Evolutionary conservation across 2,797 vertebrate genomes (phyloP).

Genomic region (Hoplostethus mediterraneus): DNA sequence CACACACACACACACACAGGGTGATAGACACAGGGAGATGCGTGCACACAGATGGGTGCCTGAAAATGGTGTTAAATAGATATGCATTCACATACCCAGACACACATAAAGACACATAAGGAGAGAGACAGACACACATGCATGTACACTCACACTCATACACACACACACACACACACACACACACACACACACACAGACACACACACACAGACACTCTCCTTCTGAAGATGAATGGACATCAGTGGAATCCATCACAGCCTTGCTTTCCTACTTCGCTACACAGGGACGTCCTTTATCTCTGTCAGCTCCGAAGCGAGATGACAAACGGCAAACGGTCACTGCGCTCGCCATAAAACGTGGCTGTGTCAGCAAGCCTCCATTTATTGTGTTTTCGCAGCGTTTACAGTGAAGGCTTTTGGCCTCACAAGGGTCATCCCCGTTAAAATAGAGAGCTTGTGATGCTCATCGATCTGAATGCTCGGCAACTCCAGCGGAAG

Average conservation of each 20-base stretch:
- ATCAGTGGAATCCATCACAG: constrained; percentile 34
- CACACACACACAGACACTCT: neutral
- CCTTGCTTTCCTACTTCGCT: constrained; percentile 42
- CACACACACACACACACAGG: neutral
- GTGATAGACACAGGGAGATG: neutral
- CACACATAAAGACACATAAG: neutral
- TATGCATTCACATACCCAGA: constrained; percentile 6
- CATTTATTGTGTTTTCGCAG: constrained; percentile 52
- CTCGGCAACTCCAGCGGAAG: constrained; percentile 12
- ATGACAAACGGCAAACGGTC: constrained; percentile 12
- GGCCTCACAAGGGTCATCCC: constrained; percentile 30
- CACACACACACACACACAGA: constrained; percentile 11
- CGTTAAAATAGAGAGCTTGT: constrained; percentile 32
- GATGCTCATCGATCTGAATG: constrained; percentile 40
- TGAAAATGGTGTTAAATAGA: neutral
- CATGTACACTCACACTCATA: constrained; percentile 15
- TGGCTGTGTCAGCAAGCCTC: constrained; percentile 40
- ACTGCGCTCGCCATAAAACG: constrained; percentile 13
- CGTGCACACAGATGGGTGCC: neutral
- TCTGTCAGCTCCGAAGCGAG: constrained; percentile 39
- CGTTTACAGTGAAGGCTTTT: constrained; percentile 38
- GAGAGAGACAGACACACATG: neutral
- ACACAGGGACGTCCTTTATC: constrained; percentile 37
- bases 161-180: constrained; percentile 13
- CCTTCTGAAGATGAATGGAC: constrained; percentile 39